phyloP scores from a whole-genome alignment of 1,140 invertebrate species.

The Lasioglossum baleicum region DNA sequence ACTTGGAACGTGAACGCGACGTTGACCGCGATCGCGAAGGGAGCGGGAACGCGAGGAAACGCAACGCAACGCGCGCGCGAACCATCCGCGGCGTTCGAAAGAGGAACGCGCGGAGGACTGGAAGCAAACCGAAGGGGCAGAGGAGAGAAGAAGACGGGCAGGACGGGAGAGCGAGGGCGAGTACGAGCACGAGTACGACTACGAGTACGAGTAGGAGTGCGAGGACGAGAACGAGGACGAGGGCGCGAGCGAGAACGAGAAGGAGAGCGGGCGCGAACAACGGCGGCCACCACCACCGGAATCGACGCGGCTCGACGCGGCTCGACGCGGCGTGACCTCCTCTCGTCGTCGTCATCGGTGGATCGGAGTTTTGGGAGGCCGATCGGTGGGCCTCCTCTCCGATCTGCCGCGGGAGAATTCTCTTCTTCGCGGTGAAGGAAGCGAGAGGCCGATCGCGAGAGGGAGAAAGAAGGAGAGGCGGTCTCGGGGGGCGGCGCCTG shows the following conservation, averaged over 20 bases:
- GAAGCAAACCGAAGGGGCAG: constrained; percentile 16
- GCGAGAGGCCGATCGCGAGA: constrained; percentile 48
- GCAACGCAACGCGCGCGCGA: not conserved
- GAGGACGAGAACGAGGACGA: constrained; percentile 25
- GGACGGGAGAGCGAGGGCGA: not conserved
- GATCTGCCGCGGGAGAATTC: constrained; percentile 53
- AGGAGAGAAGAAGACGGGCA: constrained; percentile 9
- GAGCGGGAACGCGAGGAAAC: constrained; percentile 8
- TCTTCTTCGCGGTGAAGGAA: constrained; percentile 53
- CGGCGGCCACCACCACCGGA: constrained; percentile 8
- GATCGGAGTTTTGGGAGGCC: constrained; percentile 61
- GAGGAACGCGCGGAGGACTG: not conserved
- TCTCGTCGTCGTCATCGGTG: constrained; percentile 58
- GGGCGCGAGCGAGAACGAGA: constrained; percentile 3
- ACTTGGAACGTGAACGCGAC: not conserved
- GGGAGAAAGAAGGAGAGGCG: constrained; percentile 62
- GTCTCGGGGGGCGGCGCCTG: constrained; percentile 64
- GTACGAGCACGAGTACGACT: constrained; percentile 9
- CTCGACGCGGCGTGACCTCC: constrained; percentile 54
- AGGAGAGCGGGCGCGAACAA: constrained; percentile 29
- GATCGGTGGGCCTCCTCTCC: constrained; percentile 57
- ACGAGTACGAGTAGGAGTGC: constrained; percentile 1
- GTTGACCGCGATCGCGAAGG: not conserved
- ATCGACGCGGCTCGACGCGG: constrained; percentile 40
- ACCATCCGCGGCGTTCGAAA: not conserved